A percentile compares a stretch with the other conserved stretches of the same genome.
phyloP scores from a whole-genome alignment of 2,797 vertebrate species.

The Danio albolineatus region DNA sequence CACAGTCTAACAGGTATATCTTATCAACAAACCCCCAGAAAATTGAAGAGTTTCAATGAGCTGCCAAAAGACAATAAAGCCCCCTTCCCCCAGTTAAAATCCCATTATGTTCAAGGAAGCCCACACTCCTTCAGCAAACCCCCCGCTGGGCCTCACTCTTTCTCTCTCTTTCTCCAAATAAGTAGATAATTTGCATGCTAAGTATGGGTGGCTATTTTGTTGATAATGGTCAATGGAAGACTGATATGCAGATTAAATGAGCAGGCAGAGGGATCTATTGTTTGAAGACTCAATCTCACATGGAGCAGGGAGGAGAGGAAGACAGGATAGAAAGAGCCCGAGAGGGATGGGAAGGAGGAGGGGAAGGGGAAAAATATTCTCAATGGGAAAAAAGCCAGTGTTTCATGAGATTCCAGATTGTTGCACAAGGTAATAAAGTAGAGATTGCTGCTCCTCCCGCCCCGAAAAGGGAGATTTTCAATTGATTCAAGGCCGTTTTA shows the following conservation, averaged over 20 bases:
- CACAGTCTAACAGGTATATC: conserved; percentile 50
- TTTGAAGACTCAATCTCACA: conserved; percentile 55
- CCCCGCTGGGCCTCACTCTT: conserved; percentile 46
- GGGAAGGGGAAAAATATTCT: conserved; percentile 23
- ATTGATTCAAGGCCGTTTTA: conserved; percentile 6
- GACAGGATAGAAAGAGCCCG: conserved; percentile 38
- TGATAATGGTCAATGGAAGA: conserved; percentile 60
- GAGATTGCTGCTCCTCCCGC: neutral
- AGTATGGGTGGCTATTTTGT: conserved; percentile 64
- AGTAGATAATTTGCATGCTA: conserved; percentile 66
- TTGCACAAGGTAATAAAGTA: conserved; percentile 24
- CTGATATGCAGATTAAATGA: conserved; percentile 66
- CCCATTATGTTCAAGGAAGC: conserved; percentile 64
- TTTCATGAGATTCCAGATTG: conserved; percentile 32
- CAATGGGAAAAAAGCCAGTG: conserved; percentile 32
- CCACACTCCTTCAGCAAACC: conserved; percentile 53
- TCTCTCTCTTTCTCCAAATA: conserved; percentile 59
- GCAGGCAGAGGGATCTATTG: conserved; percentile 48
- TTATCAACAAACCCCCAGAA: conserved; percentile 53
- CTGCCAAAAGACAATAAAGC: conserved; percentile 58
- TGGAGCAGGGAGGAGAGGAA: conserved; percentile 33
- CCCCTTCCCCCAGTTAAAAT: conserved; percentile 54
- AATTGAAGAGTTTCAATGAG: conserved; percentile 62
- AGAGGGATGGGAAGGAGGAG: conserved; percentile 20
- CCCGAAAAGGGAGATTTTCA: neutral